Evolutionary conservation across 2,888 invertebrate genomes (phyloP).

Genomic region (Helleia helle): DNA sequence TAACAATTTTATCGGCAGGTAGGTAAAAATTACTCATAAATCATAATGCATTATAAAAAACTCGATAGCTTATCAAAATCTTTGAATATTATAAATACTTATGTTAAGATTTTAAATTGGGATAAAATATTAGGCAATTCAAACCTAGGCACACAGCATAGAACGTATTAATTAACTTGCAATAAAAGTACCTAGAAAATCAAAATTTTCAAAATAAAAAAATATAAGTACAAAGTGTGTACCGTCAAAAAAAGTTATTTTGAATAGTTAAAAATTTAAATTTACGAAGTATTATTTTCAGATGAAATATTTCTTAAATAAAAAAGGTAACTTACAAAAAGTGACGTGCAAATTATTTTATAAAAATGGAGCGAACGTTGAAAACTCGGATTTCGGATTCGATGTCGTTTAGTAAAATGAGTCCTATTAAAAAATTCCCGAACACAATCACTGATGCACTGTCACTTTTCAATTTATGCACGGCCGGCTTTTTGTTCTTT

Average conservation of each 20-base stretch:
- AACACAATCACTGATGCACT: slow-evolving; percentile 61
- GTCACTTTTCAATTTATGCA: slow-evolving; percentile 52
- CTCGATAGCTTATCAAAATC: slow-evolving; percentile 3
- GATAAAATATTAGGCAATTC: too few relatives aligned
- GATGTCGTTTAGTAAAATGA: slow-evolving; percentile 34
- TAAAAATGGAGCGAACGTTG: slow-evolving; percentile 12
- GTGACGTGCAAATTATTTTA: slow-evolving; percentile 41
- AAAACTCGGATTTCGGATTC: slow-evolving; percentile 31
- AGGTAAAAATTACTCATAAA: background rate
- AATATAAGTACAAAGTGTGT: too few relatives aligned
- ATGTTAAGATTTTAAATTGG: slow-evolving; percentile 5
- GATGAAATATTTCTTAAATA: too few relatives aligned
- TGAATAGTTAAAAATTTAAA: too few relatives aligned
- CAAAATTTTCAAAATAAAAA: too few relatives aligned
- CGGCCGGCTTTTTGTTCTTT: slow-evolving; percentile 40
- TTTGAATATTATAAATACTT: too few relatives aligned
- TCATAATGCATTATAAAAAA: background rate
- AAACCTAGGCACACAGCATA: too few relatives aligned
- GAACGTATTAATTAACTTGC: too few relatives aligned
- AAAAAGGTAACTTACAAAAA: slow-evolving; percentile 24
- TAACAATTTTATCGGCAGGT: background rate
- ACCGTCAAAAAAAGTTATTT: too few relatives aligned
- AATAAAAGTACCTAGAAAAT: too few relatives aligned
- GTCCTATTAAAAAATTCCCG: slow-evolving; percentile 46
- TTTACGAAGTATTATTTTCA: too few relatives aligned